Evolutionary conservation across 2,888 invertebrate genomes (phyloP).

Genomic region (Eremobia ochroleuca): DNA sequence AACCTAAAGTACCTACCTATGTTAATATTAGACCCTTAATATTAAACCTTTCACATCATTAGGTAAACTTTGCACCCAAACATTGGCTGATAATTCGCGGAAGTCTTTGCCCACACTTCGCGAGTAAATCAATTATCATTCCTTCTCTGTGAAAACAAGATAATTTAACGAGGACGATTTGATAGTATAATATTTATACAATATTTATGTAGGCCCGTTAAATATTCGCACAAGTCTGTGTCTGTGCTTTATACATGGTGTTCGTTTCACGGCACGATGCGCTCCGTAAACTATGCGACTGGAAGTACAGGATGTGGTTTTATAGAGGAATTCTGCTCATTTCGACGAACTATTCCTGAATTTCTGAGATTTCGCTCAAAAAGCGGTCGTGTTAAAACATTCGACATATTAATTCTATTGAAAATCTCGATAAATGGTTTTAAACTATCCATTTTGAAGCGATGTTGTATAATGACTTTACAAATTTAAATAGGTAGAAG

Average conservation of each 20-base stretch:
- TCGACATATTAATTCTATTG: background rate
- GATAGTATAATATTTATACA: background rate
- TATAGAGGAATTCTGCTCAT: slow-evolving; percentile 51
- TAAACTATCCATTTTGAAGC: background rate
- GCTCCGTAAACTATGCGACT: slow-evolving; percentile 57
- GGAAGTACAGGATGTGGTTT: slow-evolving; percentile 53
- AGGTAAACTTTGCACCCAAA: background rate
- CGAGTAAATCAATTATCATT: background rate
- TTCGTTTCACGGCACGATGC: slow-evolving; percentile 56
- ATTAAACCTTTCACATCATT: background rate
- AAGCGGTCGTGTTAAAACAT: slow-evolving; percentile 18
- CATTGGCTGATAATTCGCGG: background rate
- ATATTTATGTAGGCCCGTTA: background rate
- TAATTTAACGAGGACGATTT: background rate
- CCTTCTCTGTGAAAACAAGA: background rate
- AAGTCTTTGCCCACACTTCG: background rate
- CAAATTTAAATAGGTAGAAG: background rate
- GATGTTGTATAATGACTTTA: background rate
- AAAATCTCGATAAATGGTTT: slow-evolving; percentile 15
- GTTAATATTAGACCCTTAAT: background rate
- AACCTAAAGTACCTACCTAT: background rate
- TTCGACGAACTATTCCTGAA: slow-evolving; percentile 55
- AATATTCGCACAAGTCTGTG: slow-evolving; percentile 26
- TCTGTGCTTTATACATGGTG: slow-evolving; percentile 45
- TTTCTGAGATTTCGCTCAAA: slow-evolving; percentile 43